Evolutionary conservation across 2,113 vertebrate genomes (phyloP), one percentile per base, ranked within the genome.

Genomic region (Acanthochromis polyacanthus): DNA sequence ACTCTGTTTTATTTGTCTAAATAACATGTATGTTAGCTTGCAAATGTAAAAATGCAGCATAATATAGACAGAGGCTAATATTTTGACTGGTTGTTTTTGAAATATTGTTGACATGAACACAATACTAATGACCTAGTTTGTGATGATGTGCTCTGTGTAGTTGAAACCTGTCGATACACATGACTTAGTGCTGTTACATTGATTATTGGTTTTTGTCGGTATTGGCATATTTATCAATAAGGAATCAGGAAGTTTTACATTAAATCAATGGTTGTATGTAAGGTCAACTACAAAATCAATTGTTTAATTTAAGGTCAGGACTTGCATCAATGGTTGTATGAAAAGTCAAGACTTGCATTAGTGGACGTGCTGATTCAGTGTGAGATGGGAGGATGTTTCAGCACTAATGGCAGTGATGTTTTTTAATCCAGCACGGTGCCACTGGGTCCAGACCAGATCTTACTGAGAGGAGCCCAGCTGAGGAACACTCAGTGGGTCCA

Each of bases 401-500:
- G 23, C 4, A 22, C 17, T 80, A 43, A 81, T 58, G 20, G 8
- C 30, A 25, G 19, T 53, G 6, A 3, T 82, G 1, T 91, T 63
- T 66, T 76, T 71, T 8, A 5, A 78, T 92, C 28, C 92, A 99
- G 98, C 88, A 97, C 97, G 5, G 86, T 96, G 23, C 96, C 98
- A 0, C 70, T 99, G 87, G 96, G 98, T 78, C 97, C 98, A 55
- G 98, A 99, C 92, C 98, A 99, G 93, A 97, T 99, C 93, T 94
- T 99, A 72, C 94, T 99, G 36, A 95, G 98, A 94, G 98, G 98
- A 52, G 98, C 98, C 81, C 98, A 99, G 90, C 36, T 99, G 83
- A 96, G 98, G 86, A 99, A 99, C 88, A 99, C 98, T 0, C 97
- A 99, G 84, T 99, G 98, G 98, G 93, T 99, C 85, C 96, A 98